A percentile compares a stretch with the other conserved stretches of the same genome.
Conservation (phyloP, 2,113 vertebrate species). For the Cercocebus atys region DNA sequence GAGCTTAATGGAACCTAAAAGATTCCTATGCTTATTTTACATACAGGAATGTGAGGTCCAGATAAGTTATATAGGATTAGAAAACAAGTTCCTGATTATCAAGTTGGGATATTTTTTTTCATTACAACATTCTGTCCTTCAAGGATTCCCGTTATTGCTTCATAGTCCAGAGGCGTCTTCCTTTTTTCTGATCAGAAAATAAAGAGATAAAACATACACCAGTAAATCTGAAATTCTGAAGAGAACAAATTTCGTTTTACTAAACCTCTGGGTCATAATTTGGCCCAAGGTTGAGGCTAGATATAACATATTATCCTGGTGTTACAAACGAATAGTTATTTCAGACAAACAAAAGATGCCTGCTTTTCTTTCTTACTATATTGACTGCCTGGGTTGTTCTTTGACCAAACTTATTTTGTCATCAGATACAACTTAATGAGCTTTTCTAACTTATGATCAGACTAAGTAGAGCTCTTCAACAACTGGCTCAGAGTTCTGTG, state of each 20-base stretch:
- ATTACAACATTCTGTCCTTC: background rate
- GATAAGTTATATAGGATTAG: background rate
- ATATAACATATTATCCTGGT: background rate
- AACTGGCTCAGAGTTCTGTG: background rate
- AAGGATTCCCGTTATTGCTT: background rate
- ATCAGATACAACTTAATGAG: background rate
- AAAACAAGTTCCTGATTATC: background rate
- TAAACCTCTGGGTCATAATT: background rate
- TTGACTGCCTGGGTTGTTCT: background rate
- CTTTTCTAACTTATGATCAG: background rate
- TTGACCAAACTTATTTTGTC: background rate
- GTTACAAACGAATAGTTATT: background rate
- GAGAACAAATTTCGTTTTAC: background rate
- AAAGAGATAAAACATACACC: background rate
- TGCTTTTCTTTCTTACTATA: background rate
- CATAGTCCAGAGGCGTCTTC: background rate
- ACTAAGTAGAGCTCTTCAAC: background rate
- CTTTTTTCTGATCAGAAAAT: background rate
- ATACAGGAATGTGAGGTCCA: background rate
- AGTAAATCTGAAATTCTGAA: background rate
- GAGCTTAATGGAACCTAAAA: background rate
- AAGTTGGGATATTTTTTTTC: background rate
- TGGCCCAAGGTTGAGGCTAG: background rate
- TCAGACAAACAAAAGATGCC: background rate
- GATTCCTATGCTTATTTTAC: background rate